These are phyloP conservation scores for Natrix natrix DNA, from an alignment of 2,797 vertebrate genomes.

Conservation along the genomic window DNA sequence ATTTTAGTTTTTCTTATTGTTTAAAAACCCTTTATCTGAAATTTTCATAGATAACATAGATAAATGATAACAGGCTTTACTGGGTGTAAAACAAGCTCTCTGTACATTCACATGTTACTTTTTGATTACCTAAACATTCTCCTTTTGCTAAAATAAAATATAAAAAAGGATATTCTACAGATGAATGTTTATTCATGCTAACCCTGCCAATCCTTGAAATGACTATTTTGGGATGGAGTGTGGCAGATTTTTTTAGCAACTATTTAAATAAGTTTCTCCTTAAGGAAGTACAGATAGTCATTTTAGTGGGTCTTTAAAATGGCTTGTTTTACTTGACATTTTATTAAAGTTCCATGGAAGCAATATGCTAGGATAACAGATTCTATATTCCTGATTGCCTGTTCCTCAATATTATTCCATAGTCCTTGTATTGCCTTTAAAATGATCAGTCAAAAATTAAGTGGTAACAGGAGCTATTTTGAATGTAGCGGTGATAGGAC, in stretches of 20 bases:
- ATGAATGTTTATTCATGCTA: not conserved
- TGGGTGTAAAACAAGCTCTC: not conserved
- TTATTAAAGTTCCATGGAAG: not conserved
- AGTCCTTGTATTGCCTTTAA: not conserved
- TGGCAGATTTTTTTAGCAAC: not conserved
- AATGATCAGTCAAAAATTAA: not conserved
- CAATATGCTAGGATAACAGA: not conserved
- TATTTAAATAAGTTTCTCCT: not conserved
- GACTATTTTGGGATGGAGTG: too few relatives aligned
- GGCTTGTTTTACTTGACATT: not conserved
- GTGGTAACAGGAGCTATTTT: too few relatives aligned
- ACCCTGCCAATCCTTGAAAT: not conserved
- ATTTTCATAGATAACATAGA: not conserved
- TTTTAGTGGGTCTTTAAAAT: not conserved
- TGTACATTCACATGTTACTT: not conserved
- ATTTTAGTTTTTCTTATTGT: not conserved
- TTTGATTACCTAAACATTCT: not conserved
- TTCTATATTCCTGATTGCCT: not conserved
- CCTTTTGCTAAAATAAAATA: not conserved
- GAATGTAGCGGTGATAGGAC: not conserved
- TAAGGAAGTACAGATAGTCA: not conserved
- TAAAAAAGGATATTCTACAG: not conserved
- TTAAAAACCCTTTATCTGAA: not conserved
- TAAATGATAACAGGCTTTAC: not conserved
- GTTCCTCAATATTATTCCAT: not conserved